Conservation (phyloP, 2,797 vertebrate genomes). For the Micromesistius poutassou region DNA sequence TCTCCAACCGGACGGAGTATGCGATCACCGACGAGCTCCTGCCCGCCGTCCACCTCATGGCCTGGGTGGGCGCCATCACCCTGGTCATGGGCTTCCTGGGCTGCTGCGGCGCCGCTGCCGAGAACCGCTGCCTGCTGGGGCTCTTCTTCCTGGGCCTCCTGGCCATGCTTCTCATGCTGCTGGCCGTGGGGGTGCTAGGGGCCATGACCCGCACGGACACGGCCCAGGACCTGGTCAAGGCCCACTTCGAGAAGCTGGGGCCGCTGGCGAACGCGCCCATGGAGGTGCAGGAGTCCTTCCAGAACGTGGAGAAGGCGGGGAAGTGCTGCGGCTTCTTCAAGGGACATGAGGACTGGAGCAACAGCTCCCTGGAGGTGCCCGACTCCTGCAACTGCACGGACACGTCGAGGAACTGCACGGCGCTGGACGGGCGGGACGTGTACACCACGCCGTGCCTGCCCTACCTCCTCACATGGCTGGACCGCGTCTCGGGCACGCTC, state of each 20-base stretch:
- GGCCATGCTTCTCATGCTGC: slow-evolving; percentile 66
- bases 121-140: slow-evolving; percentile 74
- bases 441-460: slow-evolving; percentile 22
- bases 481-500: slow-evolving; percentile 6
- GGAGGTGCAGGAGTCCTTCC: slow-evolving; percentile 20
- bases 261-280: slow-evolving; percentile 9
- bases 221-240: slow-evolving; percentile 22
- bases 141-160: slow-evolving; percentile 77
- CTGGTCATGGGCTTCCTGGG: slow-evolving; percentile 79
- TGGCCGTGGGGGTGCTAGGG: slow-evolving; percentile 66
- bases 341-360: slow-evolving; percentile 36
- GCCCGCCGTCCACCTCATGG: slow-evolving; percentile 47
- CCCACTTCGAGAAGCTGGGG: slow-evolving; percentile 16
- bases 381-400: slow-evolving; percentile 38
- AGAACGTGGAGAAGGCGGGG: slow-evolving; percentile 8
- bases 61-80: slow-evolving; percentile 64
- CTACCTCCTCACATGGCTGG: slow-evolving; percentile 23
- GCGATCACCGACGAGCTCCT: slow-evolving; percentile 12
- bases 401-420: slow-evolving; percentile 13
- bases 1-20: slow-evolving; percentile 1
- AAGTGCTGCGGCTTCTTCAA: slow-evolving; percentile 34
- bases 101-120: slow-evolving; percentile 69
- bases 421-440: not conserved
- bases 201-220: slow-evolving; percentile 58
- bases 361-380: not conserved